phyloP scores from a whole-genome alignment of 2,888 invertebrate genomes.

The Ryuthela nishihirai region DNA sequence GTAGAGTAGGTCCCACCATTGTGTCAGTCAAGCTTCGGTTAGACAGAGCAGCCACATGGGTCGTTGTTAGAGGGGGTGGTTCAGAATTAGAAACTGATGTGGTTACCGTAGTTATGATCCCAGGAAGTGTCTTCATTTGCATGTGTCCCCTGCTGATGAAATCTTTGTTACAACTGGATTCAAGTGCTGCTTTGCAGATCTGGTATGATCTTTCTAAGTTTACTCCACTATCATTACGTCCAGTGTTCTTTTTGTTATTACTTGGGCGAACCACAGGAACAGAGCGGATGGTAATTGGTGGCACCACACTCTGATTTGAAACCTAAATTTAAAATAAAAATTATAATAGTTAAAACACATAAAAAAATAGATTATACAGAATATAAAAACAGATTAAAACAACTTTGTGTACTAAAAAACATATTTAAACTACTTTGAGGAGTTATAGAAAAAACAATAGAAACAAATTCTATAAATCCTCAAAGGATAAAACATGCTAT shows the following conservation, averaged over 20 bases:
- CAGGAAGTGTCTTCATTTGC: background rate
- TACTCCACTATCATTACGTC: slow-evolving; percentile 53
- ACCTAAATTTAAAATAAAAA: slow-evolving; percentile 8
- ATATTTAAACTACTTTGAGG: too few relatives aligned
- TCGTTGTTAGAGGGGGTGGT: background rate
- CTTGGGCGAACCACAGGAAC: slow-evolving; percentile 26
- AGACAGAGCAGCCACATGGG: background rate
- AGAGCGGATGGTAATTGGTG: slow-evolving; percentile 37
- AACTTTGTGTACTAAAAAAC: too few relatives aligned
- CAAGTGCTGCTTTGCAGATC: slow-evolving; percentile 72
- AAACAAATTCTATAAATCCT: too few relatives aligned
- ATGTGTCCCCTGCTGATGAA: slow-evolving; percentile 1
- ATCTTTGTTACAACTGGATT: slow-evolving; percentile 74
- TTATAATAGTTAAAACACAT: background rate
- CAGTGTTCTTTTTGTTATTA: slow-evolving; percentile 16
- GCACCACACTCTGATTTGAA: slow-evolving; percentile 32
- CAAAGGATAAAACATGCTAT: too few relatives aligned
- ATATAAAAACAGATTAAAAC: background rate
- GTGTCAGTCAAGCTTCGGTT: background rate
- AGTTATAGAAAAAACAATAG: too few relatives aligned
- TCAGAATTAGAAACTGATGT: slow-evolving; percentile 25
- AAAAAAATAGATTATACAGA: background rate
- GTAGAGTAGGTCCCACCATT: background rate
- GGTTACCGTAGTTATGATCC: slow-evolving; percentile 15
- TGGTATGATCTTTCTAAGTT: slow-evolving; percentile 92